Evolutionary conservation across 92 coral and sea anemone genomes (phyloP).

Genomic region (Epizoanthus rinbou): DNA sequence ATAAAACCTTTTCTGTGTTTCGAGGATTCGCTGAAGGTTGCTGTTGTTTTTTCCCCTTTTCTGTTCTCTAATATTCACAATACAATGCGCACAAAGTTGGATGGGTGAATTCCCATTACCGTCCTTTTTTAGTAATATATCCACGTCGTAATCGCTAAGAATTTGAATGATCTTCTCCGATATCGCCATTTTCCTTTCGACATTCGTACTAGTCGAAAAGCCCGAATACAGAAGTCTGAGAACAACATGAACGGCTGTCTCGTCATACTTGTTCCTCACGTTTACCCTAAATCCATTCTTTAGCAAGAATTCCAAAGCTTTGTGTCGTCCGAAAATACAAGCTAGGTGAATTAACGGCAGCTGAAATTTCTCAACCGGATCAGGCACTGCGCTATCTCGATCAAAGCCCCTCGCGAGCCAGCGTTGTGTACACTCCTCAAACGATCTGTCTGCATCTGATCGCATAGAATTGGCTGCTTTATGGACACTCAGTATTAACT

Average conservation of each 20-base stretch:
- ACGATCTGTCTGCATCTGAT: slow-evolving; percentile 9
- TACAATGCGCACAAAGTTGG: not conserved
- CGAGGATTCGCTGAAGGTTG: slow-evolving; percentile 14
- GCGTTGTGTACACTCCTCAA: slow-evolving; percentile 12
- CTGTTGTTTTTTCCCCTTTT: not conserved
- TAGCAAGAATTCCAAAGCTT: slow-evolving; percentile 53
- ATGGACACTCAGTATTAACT: not conserved
- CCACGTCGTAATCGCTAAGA: slow-evolving; percentile 8
- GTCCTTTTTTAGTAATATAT: slow-evolving; percentile 12
- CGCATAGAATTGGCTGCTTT: slow-evolving; percentile 3
- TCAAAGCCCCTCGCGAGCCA: slow-evolving; percentile 45
- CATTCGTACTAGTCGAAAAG: slow-evolving; percentile 16
- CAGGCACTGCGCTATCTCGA: slow-evolving; percentile 49
- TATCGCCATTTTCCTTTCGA: slow-evolving; percentile 17
- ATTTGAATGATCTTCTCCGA: slow-evolving; percentile 19
- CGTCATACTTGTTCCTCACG: slow-evolving; percentile 24
- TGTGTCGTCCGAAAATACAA: slow-evolving; percentile 59
- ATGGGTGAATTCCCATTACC: slow-evolving; percentile 12
- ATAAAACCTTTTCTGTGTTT: slow-evolving; percentile 9
- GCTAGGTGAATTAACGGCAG: slow-evolving; percentile 58
- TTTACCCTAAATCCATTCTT: slow-evolving; percentile 44
- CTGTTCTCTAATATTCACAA: not conserved
- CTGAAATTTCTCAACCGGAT: slow-evolving; percentile 38
- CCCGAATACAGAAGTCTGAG: slow-evolving; percentile 51
- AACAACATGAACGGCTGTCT: slow-evolving; percentile 55